phyloP scores from a whole-genome alignment of 2,113 vertebrate genomes.

The Macroglossus sobrinus region DNA sequence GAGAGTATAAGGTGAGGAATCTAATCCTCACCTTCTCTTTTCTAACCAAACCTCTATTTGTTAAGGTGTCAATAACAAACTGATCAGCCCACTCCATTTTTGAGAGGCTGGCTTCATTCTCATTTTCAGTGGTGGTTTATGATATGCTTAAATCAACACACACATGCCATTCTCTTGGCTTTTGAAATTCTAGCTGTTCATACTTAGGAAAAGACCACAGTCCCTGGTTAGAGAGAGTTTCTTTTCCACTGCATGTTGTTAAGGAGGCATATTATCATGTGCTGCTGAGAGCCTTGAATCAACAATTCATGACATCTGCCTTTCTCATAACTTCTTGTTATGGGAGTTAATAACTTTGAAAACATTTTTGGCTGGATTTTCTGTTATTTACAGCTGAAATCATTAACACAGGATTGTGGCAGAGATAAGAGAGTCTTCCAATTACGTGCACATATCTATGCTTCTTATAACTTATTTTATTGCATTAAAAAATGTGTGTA shows the following conservation, averaged over 20 bases:
- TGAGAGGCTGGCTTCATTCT: neutral
- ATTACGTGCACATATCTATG: neutral
- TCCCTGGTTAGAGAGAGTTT: neutral
- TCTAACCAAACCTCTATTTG: neutral
- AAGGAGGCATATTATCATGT: neutral
- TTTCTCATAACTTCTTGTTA: neutral
- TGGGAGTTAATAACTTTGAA: neutral
- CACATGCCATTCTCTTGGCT: neutral
- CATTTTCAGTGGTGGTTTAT: neutral
- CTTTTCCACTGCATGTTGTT: neutral
- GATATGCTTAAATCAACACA: neutral
- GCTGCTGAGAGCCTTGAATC: neutral
- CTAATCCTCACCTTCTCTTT: neutral
- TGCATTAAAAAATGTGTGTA: neutral
- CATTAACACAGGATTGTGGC: neutral
- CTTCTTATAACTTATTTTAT: neutral
- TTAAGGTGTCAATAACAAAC: neutral
- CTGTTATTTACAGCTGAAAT: neutral
- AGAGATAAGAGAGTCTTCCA: neutral
- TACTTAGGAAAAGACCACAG: neutral
- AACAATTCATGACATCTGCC: neutral
- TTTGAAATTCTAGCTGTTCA: neutral
- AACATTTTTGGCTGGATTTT: neutral
- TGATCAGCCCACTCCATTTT: neutral
- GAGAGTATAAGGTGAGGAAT: neutral